Base-by-base conservation (phyloP, 2,113 vertebrate species). In the Mus pahari region DNA sequence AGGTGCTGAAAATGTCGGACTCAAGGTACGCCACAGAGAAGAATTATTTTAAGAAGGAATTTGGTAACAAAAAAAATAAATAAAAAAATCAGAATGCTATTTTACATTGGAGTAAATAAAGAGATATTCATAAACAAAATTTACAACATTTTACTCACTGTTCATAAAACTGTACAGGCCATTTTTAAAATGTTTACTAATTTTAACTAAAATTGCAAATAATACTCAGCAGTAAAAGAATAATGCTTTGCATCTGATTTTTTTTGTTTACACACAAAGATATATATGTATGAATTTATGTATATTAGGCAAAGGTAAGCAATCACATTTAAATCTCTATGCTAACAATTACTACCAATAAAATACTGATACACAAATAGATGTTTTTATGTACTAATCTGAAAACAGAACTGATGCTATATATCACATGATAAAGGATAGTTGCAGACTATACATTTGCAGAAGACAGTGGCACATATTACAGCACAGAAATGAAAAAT, bases 191-290 rank as follows among this genome's bases (percentile, higher is more conserved):
- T 86, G 2, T 87, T 89, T 53, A 94, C 22, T 55, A 45, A 55
- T 84, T 94, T 89, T 88, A 92, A 92, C 62, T 78, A 28, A 96
- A 96, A 91, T 96, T 3, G 9, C 20, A 92, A 24, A 20, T 75
- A 94, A 90, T 4, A 94, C 28, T 95, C 81, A 90, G 68, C 55
- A 94, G 31, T 82, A 87, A 90, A 36, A 84, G 28, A 87, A 92
- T 14, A 6, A 93, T 7, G 78, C 39, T 90, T 93, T 82, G 36
- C 16, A 75, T 93, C 53, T 89, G 24, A 92, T 64, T 90, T 77
- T 70, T 78, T 36, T 94, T 82, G 86, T 93, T 90, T 71, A 81
- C 0, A 94, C n/a, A 83, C 48, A 90, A 78, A 92, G 11, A 77
- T 11, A 31, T 48, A 13, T 50, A 5, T 78, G 75, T 78, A 48